A percentile compares a stretch with the other conserved stretches of the same genome.
phyloP scores from a whole-genome alignment of 2,797 vertebrate genomes.

The Clarias fuscus region DNA sequence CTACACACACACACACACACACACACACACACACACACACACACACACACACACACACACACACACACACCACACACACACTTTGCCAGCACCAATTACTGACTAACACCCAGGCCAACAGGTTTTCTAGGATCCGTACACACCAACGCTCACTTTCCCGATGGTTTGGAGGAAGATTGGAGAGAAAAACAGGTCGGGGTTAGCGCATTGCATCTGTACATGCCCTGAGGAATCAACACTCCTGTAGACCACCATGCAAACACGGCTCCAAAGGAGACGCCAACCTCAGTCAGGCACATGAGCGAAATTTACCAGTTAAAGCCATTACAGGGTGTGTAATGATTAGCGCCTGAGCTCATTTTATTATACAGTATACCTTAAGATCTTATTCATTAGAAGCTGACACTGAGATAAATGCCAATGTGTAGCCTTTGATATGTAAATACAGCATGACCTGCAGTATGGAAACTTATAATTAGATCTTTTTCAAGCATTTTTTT shows the following conservation, averaged over 20 bases:
- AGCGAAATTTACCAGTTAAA: neutral
- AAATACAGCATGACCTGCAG: neutral
- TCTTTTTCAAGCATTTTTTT: neutral
- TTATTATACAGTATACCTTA: neutral
- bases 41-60: neutral
- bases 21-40: neutral
- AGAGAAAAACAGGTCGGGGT: constrained; percentile 27
- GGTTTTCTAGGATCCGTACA: neutral
- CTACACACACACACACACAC: too few relatives aligned
- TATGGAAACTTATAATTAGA: constrained; percentile 5
- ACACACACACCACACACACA: constrained; percentile 1
- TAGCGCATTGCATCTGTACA: constrained; percentile 7
- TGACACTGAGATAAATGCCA: constrained; percentile 34
- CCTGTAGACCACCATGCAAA: neutral
- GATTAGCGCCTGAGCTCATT: constrained; percentile 17
- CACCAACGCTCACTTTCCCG: neutral
- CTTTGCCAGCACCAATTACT: constrained; percentile 1
- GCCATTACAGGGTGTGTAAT: neutral
- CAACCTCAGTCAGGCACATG: neutral
- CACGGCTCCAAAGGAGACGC: too few relatives aligned
- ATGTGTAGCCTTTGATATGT: constrained; percentile 26
- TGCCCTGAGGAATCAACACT: constrained; percentile 14
- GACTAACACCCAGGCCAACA: constrained; percentile 14
- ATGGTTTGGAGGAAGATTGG: neutral
- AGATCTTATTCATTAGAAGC: constrained; percentile 26